A percentile compares a stretch with the other conserved stretches of the same genome.
These are phyloP conservation scores for Clamator glandarius DNA, from an alignment of 2,797 vertebrate species.

Conservation along the genomic window DNA sequence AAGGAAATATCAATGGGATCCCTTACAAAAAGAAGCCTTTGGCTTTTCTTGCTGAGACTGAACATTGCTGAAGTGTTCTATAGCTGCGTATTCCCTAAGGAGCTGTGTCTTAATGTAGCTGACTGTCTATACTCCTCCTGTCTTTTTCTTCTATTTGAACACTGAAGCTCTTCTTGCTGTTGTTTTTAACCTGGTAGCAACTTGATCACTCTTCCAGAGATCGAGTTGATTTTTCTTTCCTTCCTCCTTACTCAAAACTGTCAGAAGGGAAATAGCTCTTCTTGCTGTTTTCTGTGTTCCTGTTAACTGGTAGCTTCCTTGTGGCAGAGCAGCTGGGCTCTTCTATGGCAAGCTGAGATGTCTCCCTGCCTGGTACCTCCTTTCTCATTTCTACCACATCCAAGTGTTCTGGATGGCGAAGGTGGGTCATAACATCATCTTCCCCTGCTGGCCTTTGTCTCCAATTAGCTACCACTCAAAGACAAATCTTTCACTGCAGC, in stretches of 20 bases:
- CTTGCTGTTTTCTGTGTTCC: constrained; percentile 2
- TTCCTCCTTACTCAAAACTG: not conserved
- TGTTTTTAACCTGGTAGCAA: constrained; percentile 40
- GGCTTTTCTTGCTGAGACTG: not conserved
- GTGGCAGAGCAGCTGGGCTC: constrained; percentile 8
- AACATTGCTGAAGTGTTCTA: not conserved
- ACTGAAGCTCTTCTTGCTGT: constrained; percentile 16
- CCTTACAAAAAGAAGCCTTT: constrained; percentile 30
- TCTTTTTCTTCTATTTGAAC: constrained; percentile 5
- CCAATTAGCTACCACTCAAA: not conserved
- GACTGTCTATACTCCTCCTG: not conserved
- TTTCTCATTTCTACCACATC: not conserved
- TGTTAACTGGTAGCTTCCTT: constrained; percentile 2
- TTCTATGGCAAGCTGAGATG: constrained; percentile 1
- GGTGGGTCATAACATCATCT: not conserved
- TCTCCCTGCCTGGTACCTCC: constrained; percentile 1
- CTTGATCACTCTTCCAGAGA: not conserved
- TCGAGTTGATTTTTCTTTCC: not conserved
- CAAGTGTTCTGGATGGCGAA: not conserved
- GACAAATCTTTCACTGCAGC: not conserved
- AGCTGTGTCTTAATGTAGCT: constrained; percentile 46
- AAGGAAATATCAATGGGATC: not conserved
- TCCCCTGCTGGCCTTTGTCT: constrained; percentile 4
- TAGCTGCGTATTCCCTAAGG: not conserved
- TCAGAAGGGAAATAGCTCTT: not conserved